These are phyloP conservation scores for Sterrhoptilus dennistouni DNA, from an alignment of 2,113 vertebrate species.

Conservation along the genomic window DNA sequence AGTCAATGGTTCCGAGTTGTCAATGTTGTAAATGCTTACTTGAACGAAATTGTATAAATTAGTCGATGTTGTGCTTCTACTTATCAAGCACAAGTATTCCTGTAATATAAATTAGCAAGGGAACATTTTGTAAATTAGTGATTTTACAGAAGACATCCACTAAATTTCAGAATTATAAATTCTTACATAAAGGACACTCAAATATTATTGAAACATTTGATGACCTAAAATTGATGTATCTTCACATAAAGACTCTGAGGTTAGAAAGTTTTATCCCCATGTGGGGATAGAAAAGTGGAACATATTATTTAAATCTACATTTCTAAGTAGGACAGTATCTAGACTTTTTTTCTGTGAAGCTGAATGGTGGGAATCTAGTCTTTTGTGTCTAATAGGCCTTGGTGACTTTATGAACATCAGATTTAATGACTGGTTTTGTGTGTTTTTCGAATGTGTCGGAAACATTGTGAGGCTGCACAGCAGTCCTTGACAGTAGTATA, in stretches of 20 bases:
- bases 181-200: neutral
- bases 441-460: neutral
- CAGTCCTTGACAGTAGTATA: neutral
- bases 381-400: neutral
- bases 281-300: neutral
- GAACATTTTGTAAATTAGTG: neutral
- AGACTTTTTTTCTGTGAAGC: neutral
- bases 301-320: neutral
- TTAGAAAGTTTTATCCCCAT: neutral
- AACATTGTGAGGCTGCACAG: neutral
- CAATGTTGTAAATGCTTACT: neutral
- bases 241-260: neutral
- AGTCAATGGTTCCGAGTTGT: neutral
- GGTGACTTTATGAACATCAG: neutral
- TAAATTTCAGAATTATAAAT: neutral
- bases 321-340: neutral
- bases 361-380: neutral
- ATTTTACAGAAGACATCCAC: neutral
- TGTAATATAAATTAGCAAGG: neutral
- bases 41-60: neutral
- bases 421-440: neutral
- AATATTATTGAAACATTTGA: neutral
- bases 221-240: neutral
- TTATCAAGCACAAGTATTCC: neutral
- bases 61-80: neutral